Percentiles rank a stretch among this genome's conserved stretches.
Conservation (phyloP, 2,888 invertebrate species). For the Noctua janthina region DNA sequence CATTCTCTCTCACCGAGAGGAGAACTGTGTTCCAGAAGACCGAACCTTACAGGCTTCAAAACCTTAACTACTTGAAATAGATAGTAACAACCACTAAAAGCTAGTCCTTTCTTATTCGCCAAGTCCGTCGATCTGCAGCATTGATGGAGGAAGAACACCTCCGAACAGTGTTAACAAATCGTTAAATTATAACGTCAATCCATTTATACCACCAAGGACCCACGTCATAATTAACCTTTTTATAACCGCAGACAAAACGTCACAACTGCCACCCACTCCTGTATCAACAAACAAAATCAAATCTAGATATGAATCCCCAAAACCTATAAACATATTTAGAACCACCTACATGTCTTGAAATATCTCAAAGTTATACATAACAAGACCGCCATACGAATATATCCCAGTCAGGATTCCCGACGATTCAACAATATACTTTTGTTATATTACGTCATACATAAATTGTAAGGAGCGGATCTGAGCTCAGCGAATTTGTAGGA, state of each 20-base stretch:
- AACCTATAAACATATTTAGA: slow-evolving; percentile 21
- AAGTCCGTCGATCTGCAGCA: not conserved
- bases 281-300: slow-evolving; percentile 18
- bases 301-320: slow-evolving; percentile 3
- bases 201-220: not conserved
- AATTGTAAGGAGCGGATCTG: slow-evolving; percentile 17
- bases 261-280: slow-evolving; percentile 18
- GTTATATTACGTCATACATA: slow-evolving; percentile 22
- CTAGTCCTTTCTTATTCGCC: not conserved
- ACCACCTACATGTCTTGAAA: slow-evolving; percentile 3
- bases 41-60: not conserved
- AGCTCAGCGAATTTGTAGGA: slow-evolving; percentile 9
- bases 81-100: not conserved
- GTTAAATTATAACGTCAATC: not conserved
- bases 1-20: not conserved
- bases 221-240: slow-evolving; percentile 3
- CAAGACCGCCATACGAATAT: slow-evolving; percentile 10
- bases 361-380: not conserved
- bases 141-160: not conserved
- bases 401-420: not conserved
- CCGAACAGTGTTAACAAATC: no score
- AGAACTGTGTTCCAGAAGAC: not conserved
- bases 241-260: slow-evolving; percentile 13
- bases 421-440: slow-evolving; percentile 31
- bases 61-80: not conserved